A percentile compares a stretch with the other conserved stretches of the same genome.
phyloP scores from a whole-genome alignment of 2,797 vertebrate species.

The Gymnothorax javanicus region DNA sequence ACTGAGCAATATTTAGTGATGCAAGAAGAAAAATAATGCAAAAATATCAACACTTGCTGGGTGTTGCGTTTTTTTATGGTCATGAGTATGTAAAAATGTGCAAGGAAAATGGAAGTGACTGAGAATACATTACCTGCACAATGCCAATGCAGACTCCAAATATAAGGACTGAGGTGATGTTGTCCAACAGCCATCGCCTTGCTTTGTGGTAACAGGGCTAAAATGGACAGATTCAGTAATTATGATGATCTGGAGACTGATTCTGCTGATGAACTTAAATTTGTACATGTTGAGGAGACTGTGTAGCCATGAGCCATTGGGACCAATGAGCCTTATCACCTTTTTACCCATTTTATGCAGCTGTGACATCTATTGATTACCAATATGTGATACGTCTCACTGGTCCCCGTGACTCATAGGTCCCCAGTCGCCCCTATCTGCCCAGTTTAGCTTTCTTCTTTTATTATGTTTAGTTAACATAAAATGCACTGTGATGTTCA shows the following conservation, averaged over 20 bases:
- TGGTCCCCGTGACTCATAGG: too few species aligned
- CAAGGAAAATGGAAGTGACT: neutral
- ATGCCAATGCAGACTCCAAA: slow-evolving; percentile 76
- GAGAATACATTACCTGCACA: slow-evolving; percentile 67
- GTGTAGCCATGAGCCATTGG: too few species aligned
- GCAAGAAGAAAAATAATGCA: too few species aligned
- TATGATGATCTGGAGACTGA: neutral
- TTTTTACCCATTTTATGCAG: too few species aligned
- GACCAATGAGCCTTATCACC: too few species aligned
- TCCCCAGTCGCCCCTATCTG: too few species aligned
- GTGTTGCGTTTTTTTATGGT: neutral
- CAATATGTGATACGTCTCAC: too few species aligned
- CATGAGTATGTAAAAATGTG: neutral
- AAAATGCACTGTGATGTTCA: neutral
- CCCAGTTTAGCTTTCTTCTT: neutral
- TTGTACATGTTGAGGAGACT: neutral
- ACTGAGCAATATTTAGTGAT: too few species aligned
- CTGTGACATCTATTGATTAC: too few species aligned
- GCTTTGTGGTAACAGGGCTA: slow-evolving; percentile 76
- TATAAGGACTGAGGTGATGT: slow-evolving; percentile 73
- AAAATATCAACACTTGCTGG: too few species aligned
- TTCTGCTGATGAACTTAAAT: neutral
- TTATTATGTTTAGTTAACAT: neutral
- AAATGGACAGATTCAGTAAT: neutral
- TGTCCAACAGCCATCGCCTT: slow-evolving; percentile 67